Percentiles rank a stretch among this genome's conserved stretches.
phyloP scores from a whole-genome alignment of 1,140 invertebrate species.

The Andricus grossulariae region DNA sequence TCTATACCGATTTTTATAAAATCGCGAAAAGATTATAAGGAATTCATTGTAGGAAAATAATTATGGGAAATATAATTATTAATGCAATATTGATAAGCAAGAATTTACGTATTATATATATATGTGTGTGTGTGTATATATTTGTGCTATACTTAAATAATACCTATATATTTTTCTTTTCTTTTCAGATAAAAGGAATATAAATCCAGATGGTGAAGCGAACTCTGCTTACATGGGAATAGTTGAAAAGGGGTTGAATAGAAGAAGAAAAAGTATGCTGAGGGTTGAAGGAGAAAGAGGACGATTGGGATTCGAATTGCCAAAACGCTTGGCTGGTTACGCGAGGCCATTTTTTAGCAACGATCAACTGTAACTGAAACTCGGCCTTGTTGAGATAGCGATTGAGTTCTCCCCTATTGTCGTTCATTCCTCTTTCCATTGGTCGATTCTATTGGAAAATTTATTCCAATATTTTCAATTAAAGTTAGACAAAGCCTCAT shows the following conservation, averaged over 20 bases:
- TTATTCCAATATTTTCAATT: constrained; percentile 77
- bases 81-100: no score
- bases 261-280: neutral
- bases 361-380: constrained; percentile 43
- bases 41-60: no score
- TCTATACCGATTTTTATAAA: no score
- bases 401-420: constrained; percentile 42
- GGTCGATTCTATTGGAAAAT: constrained; percentile 67
- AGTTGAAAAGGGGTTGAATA: neutral
- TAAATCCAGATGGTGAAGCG: no score
- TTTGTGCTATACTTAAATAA: no score
- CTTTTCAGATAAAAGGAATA: no score
- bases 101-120: no score
- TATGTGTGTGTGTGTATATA: no score
- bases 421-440: constrained; percentile 29
- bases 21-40: no score
- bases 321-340: constrained; percentile 39
- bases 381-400: constrained; percentile 42
- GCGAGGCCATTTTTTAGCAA: constrained; percentile 47
- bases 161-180: no score
- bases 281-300: neutral
- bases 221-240: no score
- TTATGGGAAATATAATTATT: no score
- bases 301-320: constrained; percentile 36
- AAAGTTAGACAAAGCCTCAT: constrained; percentile 71